Evolutionary conservation across 2,888 invertebrate species (phyloP), one percentile per base, ranked within the genome.

Genomic region (Lysandra coridon): DNA sequence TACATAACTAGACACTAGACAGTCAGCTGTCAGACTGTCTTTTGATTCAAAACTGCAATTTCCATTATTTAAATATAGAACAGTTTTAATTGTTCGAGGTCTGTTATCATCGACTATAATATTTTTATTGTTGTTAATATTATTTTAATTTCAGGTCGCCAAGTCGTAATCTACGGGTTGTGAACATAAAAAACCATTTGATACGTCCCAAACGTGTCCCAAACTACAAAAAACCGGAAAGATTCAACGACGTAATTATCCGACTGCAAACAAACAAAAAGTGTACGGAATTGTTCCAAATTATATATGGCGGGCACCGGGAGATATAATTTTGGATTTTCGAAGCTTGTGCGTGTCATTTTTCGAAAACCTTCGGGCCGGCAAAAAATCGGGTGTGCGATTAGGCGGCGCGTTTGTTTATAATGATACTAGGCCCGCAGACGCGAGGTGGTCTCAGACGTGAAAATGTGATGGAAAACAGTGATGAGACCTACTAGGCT

Each of bases 231-330:
- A 79, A 78, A 82, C 84, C 83, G 82, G 82, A 83, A 83, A 82
- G 82, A 82, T 81, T 73, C 81, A 81, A 81, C 82, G 81, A 80
- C 82, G 83, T 88, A 89, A 90, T 89, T 89, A 89, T 33, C 53
- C 57, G 76, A 76, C 84, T 83, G 86, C 85, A 85, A 85, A 88
- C 84, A 85, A 85, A 88, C 86, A 88, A 87, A 88, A 87, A 87
- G 83, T 84, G 82, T 87, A 85, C 85, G 85, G 87, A 90, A 91
- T 91, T 91, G 89, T 87, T 84, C 86, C 83, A 92, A 92, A 92
- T 92, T 92, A 92, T 91, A 92, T 83, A 85, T 87, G 86, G 87
- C 86, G 84, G 86, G 83, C 84, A 82, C 83, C 78, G 84, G 82
- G 83, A 82, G 84, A 82, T 84, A 82, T 85, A 86, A 86, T 86